phyloP scores from a whole-genome alignment of 1,140 invertebrate species.

The Drosophila azteca region DNA sequence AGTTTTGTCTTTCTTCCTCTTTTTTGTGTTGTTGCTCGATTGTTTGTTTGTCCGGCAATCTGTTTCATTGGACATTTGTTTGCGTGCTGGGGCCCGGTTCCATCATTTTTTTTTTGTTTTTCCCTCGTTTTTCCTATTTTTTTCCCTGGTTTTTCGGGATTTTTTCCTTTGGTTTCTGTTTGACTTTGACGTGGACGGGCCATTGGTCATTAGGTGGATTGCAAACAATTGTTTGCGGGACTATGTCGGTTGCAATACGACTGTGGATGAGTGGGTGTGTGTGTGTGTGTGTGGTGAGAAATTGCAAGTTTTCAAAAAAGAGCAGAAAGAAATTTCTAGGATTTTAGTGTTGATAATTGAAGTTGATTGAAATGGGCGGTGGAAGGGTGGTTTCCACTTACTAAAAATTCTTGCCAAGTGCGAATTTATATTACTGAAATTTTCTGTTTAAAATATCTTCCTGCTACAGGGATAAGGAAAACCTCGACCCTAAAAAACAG shows the following conservation, averaged over 20 bases:
- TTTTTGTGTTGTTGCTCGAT: slow-evolving; percentile 40
- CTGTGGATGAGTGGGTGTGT: background rate
- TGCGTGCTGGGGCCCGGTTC: slow-evolving; percentile 51
- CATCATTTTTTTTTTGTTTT: background rate
- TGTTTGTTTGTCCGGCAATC: slow-evolving; percentile 74
- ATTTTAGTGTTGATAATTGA: no score
- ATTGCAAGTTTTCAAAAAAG: background rate
- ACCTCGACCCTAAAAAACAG: background rate
- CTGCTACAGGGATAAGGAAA: no score
- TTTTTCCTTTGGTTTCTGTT: slow-evolving; percentile 29
- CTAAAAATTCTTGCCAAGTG: no score
- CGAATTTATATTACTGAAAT: no score
- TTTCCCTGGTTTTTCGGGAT: background rate
- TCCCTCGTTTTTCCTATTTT: slow-evolving; percentile 1
- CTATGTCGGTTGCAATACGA: background rate
- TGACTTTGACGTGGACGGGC: slow-evolving; percentile 54
- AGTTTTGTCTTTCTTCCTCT: slow-evolving; percentile 22
- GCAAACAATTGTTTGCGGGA: slow-evolving; percentile 56
- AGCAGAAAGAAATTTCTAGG: no score
- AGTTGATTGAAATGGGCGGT: no score
- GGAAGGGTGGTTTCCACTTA: no score
- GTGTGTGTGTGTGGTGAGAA: background rate
- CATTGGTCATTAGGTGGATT: slow-evolving; percentile 70
- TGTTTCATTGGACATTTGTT: slow-evolving; percentile 81
- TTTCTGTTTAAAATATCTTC: no score